Base-by-base conservation (phyloP, 2,113 vertebrate genomes). In the Labrus mixtus region DNA sequence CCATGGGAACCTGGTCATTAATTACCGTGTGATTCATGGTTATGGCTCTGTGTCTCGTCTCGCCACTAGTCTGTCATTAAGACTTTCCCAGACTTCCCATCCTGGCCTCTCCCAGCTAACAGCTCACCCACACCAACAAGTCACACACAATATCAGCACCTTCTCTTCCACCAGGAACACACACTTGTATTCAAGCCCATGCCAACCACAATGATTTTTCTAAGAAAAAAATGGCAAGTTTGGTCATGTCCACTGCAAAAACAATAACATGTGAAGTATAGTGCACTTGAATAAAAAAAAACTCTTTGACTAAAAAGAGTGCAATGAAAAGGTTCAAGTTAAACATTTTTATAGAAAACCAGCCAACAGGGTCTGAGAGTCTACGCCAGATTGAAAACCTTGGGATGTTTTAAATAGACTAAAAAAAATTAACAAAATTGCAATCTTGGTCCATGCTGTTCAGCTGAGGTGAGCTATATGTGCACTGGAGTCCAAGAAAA, bases 81-180 rank as follows among this genome's bases (percentile, higher is more conserved):
- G 83, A 74, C 83, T 84, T 89, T 90, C 89, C 87, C 91, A 91
- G 89, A 91, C 90, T 89, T 90, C 88, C 91, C 85, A 87, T 91
- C 83, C 53, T 39, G 45, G 79, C 81, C 86, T 87, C 84, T 86
- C 77, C 84, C 88, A 85, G 76, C 64, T 78, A 33, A 51, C 78
- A 70, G 67, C 79, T 79, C 82, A 63, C 71, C 65, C 84, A 85
- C 84, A 78, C 58, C 75, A 84, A 48, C 25, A 48, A 4, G 76
- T 53, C 8, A 33, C 74, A 57, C 76, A 57, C 73, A 70, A 1
- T 39, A 55, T 67, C 59, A 22, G 54, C 76, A 76, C 82, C 81
- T 79, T 73, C 22, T 56, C 58, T 29, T 71, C 51, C 73, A 79
- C 59, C 59, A 39, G 57, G 67, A 85, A 45, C 1, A 9, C 45